Evolutionary conservation across 2,888 invertebrate genomes (phyloP).

Genomic region (Tipula helvola): DNA sequence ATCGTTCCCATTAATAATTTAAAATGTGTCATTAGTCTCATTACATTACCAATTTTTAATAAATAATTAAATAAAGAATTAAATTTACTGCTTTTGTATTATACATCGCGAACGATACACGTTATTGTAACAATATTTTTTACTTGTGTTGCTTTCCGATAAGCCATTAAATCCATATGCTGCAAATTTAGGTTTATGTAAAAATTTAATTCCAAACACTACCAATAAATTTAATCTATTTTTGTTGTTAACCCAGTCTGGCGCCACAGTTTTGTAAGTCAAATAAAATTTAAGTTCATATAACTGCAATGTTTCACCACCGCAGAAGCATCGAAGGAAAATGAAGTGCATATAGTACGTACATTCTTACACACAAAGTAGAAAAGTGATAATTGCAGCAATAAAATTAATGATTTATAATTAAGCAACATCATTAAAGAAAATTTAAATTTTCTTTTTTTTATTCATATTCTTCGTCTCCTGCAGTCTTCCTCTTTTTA

Average conservation of each 20-base stretch:
- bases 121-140: background rate
- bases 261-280: background rate
- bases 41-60: background rate
- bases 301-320: background rate
- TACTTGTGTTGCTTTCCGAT: background rate
- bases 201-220: background rate
- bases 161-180: background rate
- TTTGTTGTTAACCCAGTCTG: background rate
- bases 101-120: background rate
- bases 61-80: background rate
- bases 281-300: background rate
- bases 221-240: background rate
- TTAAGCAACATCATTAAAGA: background rate
- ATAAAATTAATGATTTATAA: constrained; percentile 4
- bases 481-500: background rate
- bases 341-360: background rate
- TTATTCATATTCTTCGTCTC: background rate
- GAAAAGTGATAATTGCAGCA: background rate
- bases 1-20: background rate
- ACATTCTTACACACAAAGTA: background rate
- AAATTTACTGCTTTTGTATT: background rate
- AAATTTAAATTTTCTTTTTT: background rate
- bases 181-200: background rate
- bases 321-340: background rate
- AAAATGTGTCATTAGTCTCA: too few relatives aligned